These are phyloP conservation scores for Morone saxatilis DNA, from an alignment of 2,113 vertebrate genomes.

Conservation along the genomic window DNA sequence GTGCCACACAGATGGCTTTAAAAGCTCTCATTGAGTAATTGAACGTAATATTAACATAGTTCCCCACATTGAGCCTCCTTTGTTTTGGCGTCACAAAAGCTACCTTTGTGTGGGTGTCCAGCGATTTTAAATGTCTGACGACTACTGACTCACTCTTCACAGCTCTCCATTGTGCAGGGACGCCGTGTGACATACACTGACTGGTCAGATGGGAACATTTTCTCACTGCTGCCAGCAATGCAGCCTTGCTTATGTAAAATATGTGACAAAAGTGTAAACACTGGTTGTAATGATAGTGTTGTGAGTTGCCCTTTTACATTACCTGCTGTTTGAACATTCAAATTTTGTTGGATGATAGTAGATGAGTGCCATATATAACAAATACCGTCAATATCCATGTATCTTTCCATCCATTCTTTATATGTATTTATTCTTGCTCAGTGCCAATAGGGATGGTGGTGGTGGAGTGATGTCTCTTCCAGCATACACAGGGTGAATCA, in stretches of 20 bases:
- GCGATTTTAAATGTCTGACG: conserved; percentile 44
- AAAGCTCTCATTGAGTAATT: conserved; percentile 34
- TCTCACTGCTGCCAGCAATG: not conserved
- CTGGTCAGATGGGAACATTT: conserved; percentile 3
- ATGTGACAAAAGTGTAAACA: not conserved
- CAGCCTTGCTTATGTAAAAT: not conserved
- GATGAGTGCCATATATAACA: not conserved
- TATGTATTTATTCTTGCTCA: not conserved
- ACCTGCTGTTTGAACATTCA: not conserved
- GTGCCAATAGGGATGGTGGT: not conserved
- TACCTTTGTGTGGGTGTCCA: conserved; percentile 64
- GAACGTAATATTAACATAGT: conserved; percentile 36
- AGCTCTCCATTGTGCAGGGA: conserved; percentile 41
- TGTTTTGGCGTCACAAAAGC: conserved; percentile 62
- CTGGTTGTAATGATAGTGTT: not conserved
- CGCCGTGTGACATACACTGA: conserved; percentile 27
- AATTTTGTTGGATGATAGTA: not conserved
- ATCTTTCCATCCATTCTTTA: not conserved
- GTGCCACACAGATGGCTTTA: conserved; percentile 7
- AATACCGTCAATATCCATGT: not conserved
- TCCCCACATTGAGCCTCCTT: conserved; percentile 37
- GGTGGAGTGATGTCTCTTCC: not conserved
- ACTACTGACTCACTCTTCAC: conserved; percentile 24
- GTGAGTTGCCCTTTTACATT: not conserved
- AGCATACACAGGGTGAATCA: not conserved